phyloP scores from a whole-genome alignment of 2,797 vertebrate genomes.

The Ptychadena robeensis region DNA sequence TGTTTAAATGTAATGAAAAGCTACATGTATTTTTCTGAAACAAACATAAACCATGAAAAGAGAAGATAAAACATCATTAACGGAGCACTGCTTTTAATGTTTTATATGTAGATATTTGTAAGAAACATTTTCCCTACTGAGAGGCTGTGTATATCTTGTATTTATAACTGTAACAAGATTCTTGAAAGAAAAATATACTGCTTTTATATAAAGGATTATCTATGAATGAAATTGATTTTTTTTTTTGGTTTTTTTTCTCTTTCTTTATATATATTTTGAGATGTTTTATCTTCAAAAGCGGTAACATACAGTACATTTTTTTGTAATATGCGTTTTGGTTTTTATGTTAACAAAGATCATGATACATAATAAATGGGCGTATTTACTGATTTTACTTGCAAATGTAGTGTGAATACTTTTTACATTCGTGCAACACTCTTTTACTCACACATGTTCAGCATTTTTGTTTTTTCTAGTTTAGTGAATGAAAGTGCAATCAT shows the following conservation, averaged over 20 bases:
- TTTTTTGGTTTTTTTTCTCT: conserved; percentile 61
- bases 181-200: conserved; percentile 72
- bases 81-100: conserved; percentile 73
- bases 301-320: conserved; percentile 69
- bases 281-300: conserved; percentile 69
- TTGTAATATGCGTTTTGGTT: conserved; percentile 73
- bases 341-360: conserved; percentile 76
- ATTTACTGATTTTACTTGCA: conserved; percentile 17
- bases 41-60: conserved; percentile 70
- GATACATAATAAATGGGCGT: conserved; percentile 77
- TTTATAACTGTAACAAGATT: conserved; percentile 77
- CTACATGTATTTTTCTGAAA: conserved; percentile 76
- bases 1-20: conserved; percentile 68
- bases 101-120: conserved; percentile 82
- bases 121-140: conserved; percentile 72
- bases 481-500: no score
- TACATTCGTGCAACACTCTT: background rate
- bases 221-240: conserved; percentile 72
- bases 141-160: conserved; percentile 78
- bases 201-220: conserved; percentile 79
- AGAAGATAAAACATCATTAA: conserved; percentile 63
- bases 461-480: no score
- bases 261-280: conserved; percentile 77
- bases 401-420: background rate
- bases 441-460: no score